These are phyloP conservation scores for Bradypodion pumilum DNA, from an alignment of 2,797 vertebrate species.

Conservation along the genomic window DNA sequence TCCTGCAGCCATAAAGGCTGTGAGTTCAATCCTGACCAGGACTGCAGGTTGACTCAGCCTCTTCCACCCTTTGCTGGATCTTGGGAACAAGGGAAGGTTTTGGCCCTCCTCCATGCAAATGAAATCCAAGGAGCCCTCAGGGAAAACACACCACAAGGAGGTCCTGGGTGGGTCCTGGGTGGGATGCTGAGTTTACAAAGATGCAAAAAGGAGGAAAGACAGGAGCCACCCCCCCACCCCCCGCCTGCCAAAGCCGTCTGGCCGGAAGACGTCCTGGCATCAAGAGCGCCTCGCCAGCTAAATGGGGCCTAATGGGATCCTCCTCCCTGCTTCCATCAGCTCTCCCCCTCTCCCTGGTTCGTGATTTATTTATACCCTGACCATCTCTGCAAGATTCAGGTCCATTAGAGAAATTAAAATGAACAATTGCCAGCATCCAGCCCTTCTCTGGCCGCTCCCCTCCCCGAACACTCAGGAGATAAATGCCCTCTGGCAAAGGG, in stretches of 20 bases:
- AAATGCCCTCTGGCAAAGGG: constrained; percentile 26
- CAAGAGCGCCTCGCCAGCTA: background rate
- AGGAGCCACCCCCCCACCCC: background rate
- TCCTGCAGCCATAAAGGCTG: too few relatives aligned
- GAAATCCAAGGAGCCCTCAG: background rate
- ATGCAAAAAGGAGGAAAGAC: background rate
- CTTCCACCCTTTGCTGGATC: too few relatives aligned
- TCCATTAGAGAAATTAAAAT: constrained; percentile 72
- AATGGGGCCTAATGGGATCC: background rate
- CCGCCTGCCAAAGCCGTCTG: background rate
- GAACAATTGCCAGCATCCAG: constrained; percentile 62
- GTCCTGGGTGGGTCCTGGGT: background rate
- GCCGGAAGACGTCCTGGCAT: background rate
- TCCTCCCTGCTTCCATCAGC: background rate
- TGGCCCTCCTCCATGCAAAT: background rate
- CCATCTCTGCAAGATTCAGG: constrained; percentile 57
- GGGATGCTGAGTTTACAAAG: constrained; percentile 24
- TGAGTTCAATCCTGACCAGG: too few relatives aligned
- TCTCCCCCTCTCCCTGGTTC: constrained; percentile 3
- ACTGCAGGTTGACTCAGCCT: too few relatives aligned
- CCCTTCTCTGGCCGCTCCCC: constrained; percentile 5
- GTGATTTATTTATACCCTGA: constrained; percentile 58
- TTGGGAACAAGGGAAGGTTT: background rate
- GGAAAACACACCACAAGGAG: background rate
- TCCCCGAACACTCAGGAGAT: constrained; percentile 46